Evolutionary conservation across 2,888 invertebrate genomes (phyloP).

Genomic region (Digitonthophagus gazella): DNA sequence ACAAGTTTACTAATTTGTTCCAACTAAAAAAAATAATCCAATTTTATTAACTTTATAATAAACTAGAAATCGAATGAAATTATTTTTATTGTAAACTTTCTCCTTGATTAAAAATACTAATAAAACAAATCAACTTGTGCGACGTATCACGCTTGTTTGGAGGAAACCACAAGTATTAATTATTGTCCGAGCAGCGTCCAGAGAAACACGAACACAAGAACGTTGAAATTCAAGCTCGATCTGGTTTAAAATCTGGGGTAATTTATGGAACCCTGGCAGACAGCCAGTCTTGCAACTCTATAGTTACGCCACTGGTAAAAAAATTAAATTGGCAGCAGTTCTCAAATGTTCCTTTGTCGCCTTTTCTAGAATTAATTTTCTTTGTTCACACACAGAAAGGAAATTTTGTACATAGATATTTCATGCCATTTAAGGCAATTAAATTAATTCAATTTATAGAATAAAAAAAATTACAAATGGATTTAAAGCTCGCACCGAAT

Average conservation of each 20-base stretch:
- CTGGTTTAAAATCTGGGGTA: not conserved
- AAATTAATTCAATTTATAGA: no score
- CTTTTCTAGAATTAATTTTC: no score
- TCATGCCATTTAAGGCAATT: no score
- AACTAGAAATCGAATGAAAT: not conserved
- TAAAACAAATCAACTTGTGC: not conserved
- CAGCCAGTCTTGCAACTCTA: not conserved
- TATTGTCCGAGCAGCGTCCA: not conserved
- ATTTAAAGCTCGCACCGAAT: no score
- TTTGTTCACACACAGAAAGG: no score
- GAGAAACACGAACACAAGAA: not conserved
- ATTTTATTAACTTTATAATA: no score
- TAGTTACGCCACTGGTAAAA: not conserved
- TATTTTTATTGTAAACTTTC: no score
- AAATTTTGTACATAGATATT: no score
- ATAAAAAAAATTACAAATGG: no score
- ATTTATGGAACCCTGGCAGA: not conserved
- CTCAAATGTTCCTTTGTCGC: no score
- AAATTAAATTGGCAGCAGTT: not conserved
- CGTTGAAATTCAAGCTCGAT: not conserved
- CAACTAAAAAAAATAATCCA: no score
- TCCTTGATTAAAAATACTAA: not conserved
- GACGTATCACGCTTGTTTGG: not conserved
- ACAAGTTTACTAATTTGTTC: not conserved
- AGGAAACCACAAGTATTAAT: not conserved